Conservation (phyloP, 1,140 invertebrate species). For the Pseudomyrmex cubaensis region DNA sequence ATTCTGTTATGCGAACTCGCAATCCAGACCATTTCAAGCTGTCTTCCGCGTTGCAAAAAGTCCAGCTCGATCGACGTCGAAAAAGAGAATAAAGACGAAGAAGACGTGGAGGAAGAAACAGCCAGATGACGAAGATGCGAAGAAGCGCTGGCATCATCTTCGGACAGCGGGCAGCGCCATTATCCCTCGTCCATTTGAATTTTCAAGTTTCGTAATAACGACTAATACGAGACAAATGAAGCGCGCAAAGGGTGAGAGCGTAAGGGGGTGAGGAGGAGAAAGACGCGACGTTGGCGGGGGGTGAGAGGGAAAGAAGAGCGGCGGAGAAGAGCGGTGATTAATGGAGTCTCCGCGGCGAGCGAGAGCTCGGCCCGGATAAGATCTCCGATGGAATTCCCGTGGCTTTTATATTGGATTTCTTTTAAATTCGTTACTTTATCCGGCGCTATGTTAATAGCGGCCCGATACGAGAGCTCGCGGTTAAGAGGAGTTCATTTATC, state of each 20-base stretch:
- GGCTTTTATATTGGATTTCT: constrained; percentile 85
- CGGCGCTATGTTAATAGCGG: constrained; percentile 85
- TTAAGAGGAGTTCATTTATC: constrained; percentile 85
- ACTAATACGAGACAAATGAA: constrained; percentile 84
- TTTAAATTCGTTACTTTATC: constrained; percentile 86
- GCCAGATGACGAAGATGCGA: constrained; percentile 17
- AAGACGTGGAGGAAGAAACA: neutral
- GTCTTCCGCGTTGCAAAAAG: constrained; percentile 46
- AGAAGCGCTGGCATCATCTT: constrained; percentile 61
- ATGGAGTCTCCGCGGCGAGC: constrained; percentile 83
- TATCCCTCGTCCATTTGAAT: constrained; percentile 79
- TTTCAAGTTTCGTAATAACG: constrained; percentile 81
- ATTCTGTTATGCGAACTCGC: constrained; percentile 42
- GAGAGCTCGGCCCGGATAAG: constrained; percentile 80
- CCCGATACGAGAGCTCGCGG: constrained; percentile 83
- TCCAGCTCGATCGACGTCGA: constrained; percentile 23
- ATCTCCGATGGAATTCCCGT: constrained; percentile 80
- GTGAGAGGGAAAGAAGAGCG: constrained; percentile 63
- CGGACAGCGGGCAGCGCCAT: constrained; percentile 70
- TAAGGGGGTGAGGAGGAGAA: constrained; percentile 25
- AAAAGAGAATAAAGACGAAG: constrained; percentile 29
- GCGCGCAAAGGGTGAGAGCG: constrained; percentile 63
- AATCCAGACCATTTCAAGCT: constrained; percentile 17
- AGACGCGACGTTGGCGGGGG: neutral
- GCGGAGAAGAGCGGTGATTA: constrained; percentile 81